Conservation (phyloP, 37 sponge, comb jelly and placozoan species). For the Geodia barretti region DNA sequence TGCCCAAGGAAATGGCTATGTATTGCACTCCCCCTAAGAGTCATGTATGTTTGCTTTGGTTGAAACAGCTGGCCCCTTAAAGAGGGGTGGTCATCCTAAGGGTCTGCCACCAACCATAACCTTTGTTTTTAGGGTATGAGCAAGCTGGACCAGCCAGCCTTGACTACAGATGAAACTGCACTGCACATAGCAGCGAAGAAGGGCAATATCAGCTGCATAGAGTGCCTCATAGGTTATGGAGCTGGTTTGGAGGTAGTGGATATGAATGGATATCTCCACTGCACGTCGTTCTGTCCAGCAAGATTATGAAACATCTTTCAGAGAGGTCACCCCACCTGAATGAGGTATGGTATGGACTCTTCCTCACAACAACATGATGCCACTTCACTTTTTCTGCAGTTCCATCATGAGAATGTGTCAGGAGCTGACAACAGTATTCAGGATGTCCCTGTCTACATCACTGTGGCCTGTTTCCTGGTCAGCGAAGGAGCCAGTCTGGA, state of each 20-base stretch:
- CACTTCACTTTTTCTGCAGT: no score
- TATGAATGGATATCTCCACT: slow-evolving; percentile 65
- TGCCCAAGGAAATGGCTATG: no score
- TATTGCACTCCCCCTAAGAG: slow-evolving; percentile 53
- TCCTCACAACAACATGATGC: no score
- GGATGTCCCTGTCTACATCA: background rate
- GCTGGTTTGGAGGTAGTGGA: slow-evolving; percentile 58
- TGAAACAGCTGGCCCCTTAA: no score
- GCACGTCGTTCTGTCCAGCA: slow-evolving; percentile 56
- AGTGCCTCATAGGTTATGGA: slow-evolving; percentile 77
- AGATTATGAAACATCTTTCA: slow-evolving; percentile 8
- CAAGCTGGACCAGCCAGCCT: no score
- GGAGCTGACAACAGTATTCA: slow-evolving; percentile 39
- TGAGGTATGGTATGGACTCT: no score
- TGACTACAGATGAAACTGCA: slow-evolving; percentile 38
- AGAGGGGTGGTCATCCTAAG: no score
- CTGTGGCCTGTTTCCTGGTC: slow-evolving; percentile 60
- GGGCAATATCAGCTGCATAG: slow-evolving; percentile 66
- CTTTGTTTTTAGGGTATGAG: no score
- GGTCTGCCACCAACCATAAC: no score
- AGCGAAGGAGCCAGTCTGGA: slow-evolving; percentile 75
- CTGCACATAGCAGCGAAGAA: slow-evolving; percentile 70
- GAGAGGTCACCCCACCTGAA: slow-evolving; percentile 25
- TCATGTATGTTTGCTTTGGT: background rate
- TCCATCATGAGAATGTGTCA: slow-evolving; percentile 32